Percentiles rank a stretch among this genome's conserved stretches.
Conservation (phyloP, 2,888 invertebrate species). For the Parnassius apollo region DNA sequence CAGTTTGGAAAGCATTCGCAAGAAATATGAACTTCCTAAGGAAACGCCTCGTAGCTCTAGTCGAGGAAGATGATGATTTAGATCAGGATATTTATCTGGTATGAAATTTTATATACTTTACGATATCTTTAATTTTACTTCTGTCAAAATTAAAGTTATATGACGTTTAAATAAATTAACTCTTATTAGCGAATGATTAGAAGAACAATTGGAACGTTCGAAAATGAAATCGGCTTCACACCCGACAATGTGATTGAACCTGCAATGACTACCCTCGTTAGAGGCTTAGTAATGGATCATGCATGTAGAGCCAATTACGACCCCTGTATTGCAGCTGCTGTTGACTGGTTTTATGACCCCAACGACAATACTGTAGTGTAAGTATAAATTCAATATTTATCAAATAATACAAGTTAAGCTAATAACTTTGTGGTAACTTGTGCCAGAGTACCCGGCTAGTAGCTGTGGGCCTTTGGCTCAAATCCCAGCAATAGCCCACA, state of each 20-base stretch:
- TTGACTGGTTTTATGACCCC: slow-evolving; percentile 66
- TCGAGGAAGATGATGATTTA: slow-evolving; percentile 50
- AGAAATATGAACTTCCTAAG: slow-evolving; percentile 71
- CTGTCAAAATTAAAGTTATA: too few species aligned
- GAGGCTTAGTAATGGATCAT: slow-evolving; percentile 72
- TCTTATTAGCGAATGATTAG: slow-evolving; percentile 59
- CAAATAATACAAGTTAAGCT: too few species aligned
- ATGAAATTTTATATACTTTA: slow-evolving; percentile 26
- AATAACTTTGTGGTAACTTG: too few species aligned
- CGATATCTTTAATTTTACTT: too few species aligned
- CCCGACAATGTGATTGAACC: slow-evolving; percentile 53
- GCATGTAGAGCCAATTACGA: slow-evolving; percentile 62
- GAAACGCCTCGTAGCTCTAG: slow-evolving; percentile 51
- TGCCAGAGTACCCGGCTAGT: too few species aligned
- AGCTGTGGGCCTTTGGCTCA: too few species aligned
- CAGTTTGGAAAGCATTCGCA: slow-evolving; percentile 84
- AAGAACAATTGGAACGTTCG: slow-evolving; percentile 52
- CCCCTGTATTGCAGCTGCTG: slow-evolving; percentile 68
- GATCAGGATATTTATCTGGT: slow-evolving; percentile 68
- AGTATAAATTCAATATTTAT: slow-evolving; percentile 35
- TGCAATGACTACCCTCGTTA: slow-evolving; percentile 56
- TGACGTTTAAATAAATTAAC: background rate
- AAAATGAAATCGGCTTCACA: slow-evolving; percentile 55
- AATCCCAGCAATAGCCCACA: too few species aligned
- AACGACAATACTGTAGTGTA: slow-evolving; percentile 53